Evolutionary conservation across 2,113 vertebrate species (phyloP).

Genomic region (Glaucomys volans): DNA sequence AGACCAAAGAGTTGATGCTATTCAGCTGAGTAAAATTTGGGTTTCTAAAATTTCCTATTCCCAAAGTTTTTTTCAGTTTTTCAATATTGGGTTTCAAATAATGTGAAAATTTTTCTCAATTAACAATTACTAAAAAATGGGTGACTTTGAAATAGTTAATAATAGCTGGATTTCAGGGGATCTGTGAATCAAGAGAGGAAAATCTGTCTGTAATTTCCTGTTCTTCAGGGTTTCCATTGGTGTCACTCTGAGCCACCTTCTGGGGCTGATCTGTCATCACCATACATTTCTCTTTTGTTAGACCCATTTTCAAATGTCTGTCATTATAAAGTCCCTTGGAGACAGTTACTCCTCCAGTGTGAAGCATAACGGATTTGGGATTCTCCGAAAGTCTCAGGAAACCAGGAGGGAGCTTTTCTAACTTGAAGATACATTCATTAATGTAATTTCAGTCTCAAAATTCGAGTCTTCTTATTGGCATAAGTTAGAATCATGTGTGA

Average conservation of each 20-base stretch:
- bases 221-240: background rate
- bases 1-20: background rate
- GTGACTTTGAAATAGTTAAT: background rate
- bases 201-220: background rate
- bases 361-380: background rate
- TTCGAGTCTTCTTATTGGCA: background rate
- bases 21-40: background rate
- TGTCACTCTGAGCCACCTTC: background rate
- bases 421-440: background rate
- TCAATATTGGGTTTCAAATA: background rate
- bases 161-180: background rate
- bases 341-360: background rate
- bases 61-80: too few species aligned
- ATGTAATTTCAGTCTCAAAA: conserved; percentile 8
- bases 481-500: conserved; percentile 15
- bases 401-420: background rate
- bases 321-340: background rate
- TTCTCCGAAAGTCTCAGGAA: conserved; percentile 38
- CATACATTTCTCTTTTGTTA: background rate
- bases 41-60: background rate
- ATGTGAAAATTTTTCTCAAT: background rate
- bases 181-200: background rate
- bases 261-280: background rate
- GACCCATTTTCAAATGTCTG: background rate
- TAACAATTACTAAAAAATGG: background rate